Conservation (phyloP, 1,140 invertebrate genomes). For the Coenobita brevimanus region DNA sequence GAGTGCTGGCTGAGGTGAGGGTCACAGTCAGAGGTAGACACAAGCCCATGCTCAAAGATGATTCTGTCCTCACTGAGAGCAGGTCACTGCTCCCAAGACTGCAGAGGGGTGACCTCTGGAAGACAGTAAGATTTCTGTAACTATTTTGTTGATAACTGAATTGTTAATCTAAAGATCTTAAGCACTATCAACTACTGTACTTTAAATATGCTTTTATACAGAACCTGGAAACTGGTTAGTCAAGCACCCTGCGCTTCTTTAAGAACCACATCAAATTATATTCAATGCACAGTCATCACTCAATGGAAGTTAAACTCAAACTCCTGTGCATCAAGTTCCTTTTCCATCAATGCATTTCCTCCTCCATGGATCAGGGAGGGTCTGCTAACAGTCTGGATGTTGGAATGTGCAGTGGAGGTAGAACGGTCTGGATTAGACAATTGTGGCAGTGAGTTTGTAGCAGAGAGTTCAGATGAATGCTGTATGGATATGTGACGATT, state of each 20-base stretch:
- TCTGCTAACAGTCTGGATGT: conserved; percentile 26
- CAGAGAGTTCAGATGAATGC: conserved; percentile 25
- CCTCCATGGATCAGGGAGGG: conserved; percentile 14
- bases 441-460: conserved; percentile 16
- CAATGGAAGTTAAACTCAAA: background rate
- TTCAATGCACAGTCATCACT: background rate
- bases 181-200: background rate
- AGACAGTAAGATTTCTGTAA: conserved; percentile 64
- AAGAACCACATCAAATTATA: background rate
- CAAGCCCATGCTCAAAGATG: conserved; percentile 37
- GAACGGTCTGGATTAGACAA: conserved; percentile 7
- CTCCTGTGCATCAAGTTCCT: background rate
- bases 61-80: conserved; percentile 48
- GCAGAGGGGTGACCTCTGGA: conserved; percentile 60
- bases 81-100: conserved; percentile 51
- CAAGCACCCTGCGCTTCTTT: too few relatives aligned
- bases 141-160: conserved; percentile 34
- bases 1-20: conserved; percentile 16
- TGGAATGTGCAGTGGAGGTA: conserved; percentile 51
- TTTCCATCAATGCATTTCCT: conserved; percentile 6
- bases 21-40: conserved; percentile 31
- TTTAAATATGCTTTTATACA: too few relatives aligned
- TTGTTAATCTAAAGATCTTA: background rate
- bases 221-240: background rate
- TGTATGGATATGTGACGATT: conserved; percentile 61